Evolutionary conservation across 2,113 vertebrate genomes (phyloP), one percentile per base, ranked within the genome.

Genomic region (Artemisiospiza belli): DNA sequence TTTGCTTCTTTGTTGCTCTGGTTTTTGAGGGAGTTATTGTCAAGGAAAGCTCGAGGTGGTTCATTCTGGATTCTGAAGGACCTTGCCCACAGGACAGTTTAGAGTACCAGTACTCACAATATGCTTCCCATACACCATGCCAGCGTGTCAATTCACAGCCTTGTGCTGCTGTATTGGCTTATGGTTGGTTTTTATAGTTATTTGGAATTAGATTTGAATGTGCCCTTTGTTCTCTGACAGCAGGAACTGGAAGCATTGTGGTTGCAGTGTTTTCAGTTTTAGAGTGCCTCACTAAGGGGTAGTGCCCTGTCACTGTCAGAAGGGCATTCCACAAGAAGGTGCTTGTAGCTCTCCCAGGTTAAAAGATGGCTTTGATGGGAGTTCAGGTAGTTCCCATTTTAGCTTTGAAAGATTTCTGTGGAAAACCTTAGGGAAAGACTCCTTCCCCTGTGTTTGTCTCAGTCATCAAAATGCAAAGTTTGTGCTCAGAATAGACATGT

Each of bases 391-490:
- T 61, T 95, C 64, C 58, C 12, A 24, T 75, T 91, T 77, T 28
- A 59, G 8, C 57, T 94, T 49, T 57, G 47, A 89, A 33, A 44
- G 51, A 52, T 86, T 87, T 77, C 55, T 88, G 43, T 94, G 59
- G 59, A 87, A 94, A 88, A 61, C 55, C 23, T 64, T 66, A 81
- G 67, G 66, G 61, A 85, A 92, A 76, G 76, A 54, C 64, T 92
- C 88, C 27, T 90, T 94, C 75, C 82, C 59, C 51, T 49, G 24
- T 83, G 70, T 89, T 90, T 69, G 82, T 94, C 81, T 90, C 59
- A 46, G 67, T 96, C 79, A 59, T 54, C 78, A 41, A 68, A 59
- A 64, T 39, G 84, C 87, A 57, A 43, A 70, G 51, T 89, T 96
- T 69, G 72, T 92, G 77, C 83, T 87, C 59, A 81, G 59, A 94